Base-by-base conservation (phyloP, 1,140 invertebrate species). In the Condylostylus longicornis region DNA sequence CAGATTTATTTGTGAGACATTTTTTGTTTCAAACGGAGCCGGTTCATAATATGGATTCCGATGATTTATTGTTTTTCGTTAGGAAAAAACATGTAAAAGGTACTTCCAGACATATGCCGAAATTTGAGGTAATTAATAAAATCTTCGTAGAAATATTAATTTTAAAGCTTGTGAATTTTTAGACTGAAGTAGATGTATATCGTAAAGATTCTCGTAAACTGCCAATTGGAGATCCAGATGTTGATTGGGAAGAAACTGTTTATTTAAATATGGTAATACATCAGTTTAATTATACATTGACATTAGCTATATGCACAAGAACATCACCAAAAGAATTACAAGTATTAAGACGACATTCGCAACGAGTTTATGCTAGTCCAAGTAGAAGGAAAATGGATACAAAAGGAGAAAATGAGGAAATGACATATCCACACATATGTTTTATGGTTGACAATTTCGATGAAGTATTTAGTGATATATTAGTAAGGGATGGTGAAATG, bases 381-480 rank as follows among this genome's bases (percentile, higher is more conserved):
- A 95, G 88, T 66, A 73, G 84, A 35, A 68, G 94, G 48, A 74
- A 88, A 56, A 98, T 98, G 93, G 90, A 98, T 61, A 85, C 84
- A 12, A 98, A 98, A 67, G 95, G 93, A 21, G 93, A 96, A 56
- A 76, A 85, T 42, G 95, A 98, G 67, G 89, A 97, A 67, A 97
- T 98, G 57, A 94, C 90, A 20, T 98, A 97, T 67, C 95, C 95
- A 2, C 87, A 95, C 67, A 90, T 98, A 47, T 98, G 89, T 67
- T 98, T 98, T 64, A 91, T 91, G 75, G 88, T 98, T 32, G 95
- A 98, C 64, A 95, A 97, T 68, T 98, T 97, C 65, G 94, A 98
- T 65, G 90, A 98, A 74, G 87, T 93, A 54, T 98, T 98, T 71
- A 82, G 80, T 66, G 93, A 93, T 75, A 86, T 87, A 59, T 66